Evolutionary conservation across 2,888 invertebrate species (phyloP).

Genomic region (Agrilus biguttatus): DNA sequence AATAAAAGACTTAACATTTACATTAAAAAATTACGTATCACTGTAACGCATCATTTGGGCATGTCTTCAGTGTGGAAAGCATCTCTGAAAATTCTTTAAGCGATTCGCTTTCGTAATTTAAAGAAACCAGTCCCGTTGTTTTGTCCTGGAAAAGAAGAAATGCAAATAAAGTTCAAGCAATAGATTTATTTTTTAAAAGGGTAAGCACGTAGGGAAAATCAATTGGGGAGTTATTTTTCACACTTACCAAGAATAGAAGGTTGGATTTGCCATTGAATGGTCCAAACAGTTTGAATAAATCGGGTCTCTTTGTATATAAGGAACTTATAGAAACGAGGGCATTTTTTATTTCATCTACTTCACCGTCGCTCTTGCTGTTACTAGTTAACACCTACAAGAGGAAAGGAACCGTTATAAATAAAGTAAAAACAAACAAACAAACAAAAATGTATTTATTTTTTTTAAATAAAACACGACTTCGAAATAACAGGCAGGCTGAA

Average conservation of each 20-base stretch:
- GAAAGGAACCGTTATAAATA: background rate
- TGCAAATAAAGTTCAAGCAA: background rate
- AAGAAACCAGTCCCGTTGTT: constrained; percentile 29
- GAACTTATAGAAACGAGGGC: constrained; percentile 44
- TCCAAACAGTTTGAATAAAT: constrained; percentile 52
- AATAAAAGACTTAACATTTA: no score
- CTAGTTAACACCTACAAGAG: constrained; percentile 28
- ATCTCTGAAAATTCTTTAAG: constrained; percentile 18
- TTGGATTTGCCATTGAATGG: constrained; percentile 35
- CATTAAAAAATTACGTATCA: no score
- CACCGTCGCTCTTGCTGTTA: constrained; percentile 24
- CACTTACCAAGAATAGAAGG: constrained; percentile 37
- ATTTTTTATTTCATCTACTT: constrained; percentile 43
- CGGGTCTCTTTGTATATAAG: constrained; percentile 38
- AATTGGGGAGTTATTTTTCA: background rate
- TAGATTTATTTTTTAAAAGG: background rate
- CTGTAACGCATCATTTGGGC: no score
- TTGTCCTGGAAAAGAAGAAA: constrained; percentile 25
- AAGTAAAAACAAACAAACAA: background rate
- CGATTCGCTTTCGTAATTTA: constrained; percentile 19
- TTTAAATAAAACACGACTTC: no score
- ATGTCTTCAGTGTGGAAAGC: constrained; percentile 2
- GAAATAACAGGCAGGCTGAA: no score
- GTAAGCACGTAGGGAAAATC: background rate
- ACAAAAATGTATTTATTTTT: background rate